Evolutionary conservation across 2,888 invertebrate species (phyloP).

Genomic region (Cantharis flavilabris): DNA sequence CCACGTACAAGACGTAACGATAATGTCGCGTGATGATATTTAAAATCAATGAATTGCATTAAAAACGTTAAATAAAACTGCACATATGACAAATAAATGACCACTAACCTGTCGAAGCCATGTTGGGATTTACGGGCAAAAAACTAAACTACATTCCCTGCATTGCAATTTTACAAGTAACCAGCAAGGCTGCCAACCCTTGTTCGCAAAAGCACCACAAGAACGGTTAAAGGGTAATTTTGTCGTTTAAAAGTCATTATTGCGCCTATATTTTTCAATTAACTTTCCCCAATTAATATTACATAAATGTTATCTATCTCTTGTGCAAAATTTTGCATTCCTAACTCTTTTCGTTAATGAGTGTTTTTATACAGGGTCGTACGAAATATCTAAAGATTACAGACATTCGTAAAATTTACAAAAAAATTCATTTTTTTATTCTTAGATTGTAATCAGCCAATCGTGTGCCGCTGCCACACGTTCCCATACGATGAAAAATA

Average conservation of each 20-base stretch:
- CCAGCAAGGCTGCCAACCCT: not conserved
- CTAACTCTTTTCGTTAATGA: not conserved
- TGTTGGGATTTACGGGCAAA: constrained; percentile 58
- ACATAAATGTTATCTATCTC: not conserved
- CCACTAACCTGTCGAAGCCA: constrained; percentile 76
- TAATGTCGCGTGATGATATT: not conserved
- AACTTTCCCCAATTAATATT: not conserved
- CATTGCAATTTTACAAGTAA: not conserved
- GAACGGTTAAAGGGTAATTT: not conserved
- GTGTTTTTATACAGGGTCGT: too few relatives aligned
- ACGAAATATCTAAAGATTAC: too few relatives aligned
- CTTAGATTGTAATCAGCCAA: too few relatives aligned
- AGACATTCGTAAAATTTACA: too few relatives aligned
- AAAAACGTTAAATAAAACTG: constrained; percentile 40
- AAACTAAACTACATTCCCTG: constrained; percentile 8
- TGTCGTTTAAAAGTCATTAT: not conserved
- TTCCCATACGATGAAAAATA: too few relatives aligned
- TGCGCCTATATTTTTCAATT: not conserved
- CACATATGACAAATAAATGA: constrained; percentile 56
- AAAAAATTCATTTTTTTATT: too few relatives aligned
- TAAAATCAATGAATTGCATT: not conserved
- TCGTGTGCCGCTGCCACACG: too few relatives aligned
- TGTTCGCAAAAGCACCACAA: not conserved
- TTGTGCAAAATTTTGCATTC: not conserved
- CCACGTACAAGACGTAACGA: not conserved